phyloP scores from a whole-genome alignment of 2,888 invertebrate species.

The Rotaria macrura region DNA sequence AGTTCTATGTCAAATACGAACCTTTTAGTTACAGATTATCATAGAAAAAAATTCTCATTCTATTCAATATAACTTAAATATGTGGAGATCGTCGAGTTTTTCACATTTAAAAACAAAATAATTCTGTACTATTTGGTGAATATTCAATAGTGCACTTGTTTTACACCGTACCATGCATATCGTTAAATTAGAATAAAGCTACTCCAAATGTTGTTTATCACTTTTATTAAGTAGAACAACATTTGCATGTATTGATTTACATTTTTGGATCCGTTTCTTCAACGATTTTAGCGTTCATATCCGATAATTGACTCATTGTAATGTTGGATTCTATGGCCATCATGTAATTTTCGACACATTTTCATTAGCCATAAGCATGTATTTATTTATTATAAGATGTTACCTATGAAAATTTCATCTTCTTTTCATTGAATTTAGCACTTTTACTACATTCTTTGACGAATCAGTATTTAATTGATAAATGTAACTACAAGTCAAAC shows the following conservation, averaged over 20 bases:
- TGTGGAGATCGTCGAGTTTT: neutral
- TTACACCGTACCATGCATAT: neutral
- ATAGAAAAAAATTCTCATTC: neutral
- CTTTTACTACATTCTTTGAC: neutral
- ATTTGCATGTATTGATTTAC: neutral
- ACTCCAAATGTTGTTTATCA: neutral
- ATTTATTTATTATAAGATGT: neutral
- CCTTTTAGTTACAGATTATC: too few relatives aligned
- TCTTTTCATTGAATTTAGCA: neutral
- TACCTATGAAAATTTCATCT: neutral
- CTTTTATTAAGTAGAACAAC: neutral
- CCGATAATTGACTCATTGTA: neutral
- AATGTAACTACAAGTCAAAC: neutral
- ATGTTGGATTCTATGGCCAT: neutral
- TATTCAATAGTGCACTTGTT: neutral
- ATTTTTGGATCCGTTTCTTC: neutral
- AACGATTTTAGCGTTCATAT: neutral
- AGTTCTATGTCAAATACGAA: neutral
- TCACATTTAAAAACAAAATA: neutral
- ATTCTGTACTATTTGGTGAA: neutral
- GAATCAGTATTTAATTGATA: neutral
- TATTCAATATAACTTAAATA: neutral
- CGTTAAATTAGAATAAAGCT: neutral
- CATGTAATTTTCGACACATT: neutral
- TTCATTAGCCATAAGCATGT: too few relatives aligned